Conservation (phyloP, 30 jellyfish, hydroid and myxozoan species). For the Hydractinia echinata region DNA sequence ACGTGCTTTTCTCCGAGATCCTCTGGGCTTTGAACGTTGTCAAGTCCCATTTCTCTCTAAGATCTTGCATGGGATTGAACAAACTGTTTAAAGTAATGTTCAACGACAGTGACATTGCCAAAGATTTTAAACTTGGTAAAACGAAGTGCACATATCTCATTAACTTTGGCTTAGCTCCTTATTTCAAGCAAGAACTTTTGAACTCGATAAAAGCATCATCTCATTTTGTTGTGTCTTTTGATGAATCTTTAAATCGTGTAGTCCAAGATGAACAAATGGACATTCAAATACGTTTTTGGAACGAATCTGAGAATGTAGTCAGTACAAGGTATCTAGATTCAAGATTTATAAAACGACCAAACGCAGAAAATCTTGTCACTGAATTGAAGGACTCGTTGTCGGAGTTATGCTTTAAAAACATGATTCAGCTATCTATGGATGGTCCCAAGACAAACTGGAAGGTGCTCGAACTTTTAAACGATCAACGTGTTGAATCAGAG, state of each 20-base stretch:
- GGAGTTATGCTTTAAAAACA: no score
- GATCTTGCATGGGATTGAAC: no score
- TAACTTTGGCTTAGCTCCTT: not conserved
- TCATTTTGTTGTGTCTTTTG: not conserved
- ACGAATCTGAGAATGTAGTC: not conserved
- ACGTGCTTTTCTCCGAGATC: no score
- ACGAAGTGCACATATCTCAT: not conserved
- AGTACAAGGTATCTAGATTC: constrained; percentile 5
- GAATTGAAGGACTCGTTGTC: constrained; percentile 6
- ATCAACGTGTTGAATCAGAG: no score
- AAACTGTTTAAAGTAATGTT: no score
- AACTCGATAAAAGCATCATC: not conserved
- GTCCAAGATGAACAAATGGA: constrained; percentile 10
- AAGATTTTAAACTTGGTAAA: not conserved
- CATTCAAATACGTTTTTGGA: not conserved
- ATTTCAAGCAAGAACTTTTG: not conserved
- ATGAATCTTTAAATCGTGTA: constrained; percentile 10
- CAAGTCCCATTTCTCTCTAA: no score
- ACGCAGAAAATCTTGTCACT: not conserved
- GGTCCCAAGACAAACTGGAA: no score
- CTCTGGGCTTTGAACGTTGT: no score
- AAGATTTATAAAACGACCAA: constrained; percentile 1
- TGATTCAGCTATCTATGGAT: constrained; percentile 2
- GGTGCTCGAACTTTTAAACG: no score
- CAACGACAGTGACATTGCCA: no score